Evolutionary conservation across 2,888 invertebrate species (phyloP), one percentile per base, ranked within the genome.

Genomic region (Melanostoma scalare): DNA sequence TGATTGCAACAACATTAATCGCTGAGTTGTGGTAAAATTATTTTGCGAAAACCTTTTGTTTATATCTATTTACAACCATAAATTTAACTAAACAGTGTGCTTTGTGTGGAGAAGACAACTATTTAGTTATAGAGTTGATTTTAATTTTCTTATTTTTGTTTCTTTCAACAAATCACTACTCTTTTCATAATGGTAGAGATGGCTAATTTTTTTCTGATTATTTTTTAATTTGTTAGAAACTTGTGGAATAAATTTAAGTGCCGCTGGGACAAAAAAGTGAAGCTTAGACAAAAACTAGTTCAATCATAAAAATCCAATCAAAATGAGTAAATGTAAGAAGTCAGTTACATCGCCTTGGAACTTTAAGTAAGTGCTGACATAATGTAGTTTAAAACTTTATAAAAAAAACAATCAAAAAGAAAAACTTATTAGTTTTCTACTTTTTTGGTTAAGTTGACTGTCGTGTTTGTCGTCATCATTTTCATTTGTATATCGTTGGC

Each of bases 11-110:
- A 71, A 78, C 79, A 8, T 46, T 84, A 36, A 84, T 84, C 35
- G 84, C 84, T 74, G 84, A 84, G 75, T 84, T 84, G 84, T 84
- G 84, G 84, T 84, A 84, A 84, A 56, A 79, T 72, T 36, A 56
- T 55, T 50, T 8, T 38, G 9, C n/a, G 4, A 8, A 38, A 35
- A 36, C 33, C 40, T 58, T 38, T 40, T 40, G 48, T 50, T 68
- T 20, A 33, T 55, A 30, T 48, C 35, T 1, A 42, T 33, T 56
- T 53, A 48, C 4, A 58, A 58, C 50, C 8, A n/a, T 3, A 30
- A 36, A 35, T 8, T 44, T 30, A 36, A 56, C 56, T 48, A 58
- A 56, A 69, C 48, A 33, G 20, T 20, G 20, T 20, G 20, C 20
- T 20, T 20, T 20, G 20, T 20, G 20, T 20, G 20, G 20, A 20